Conservation (phyloP, 2,797 vertebrate species). For the Ataeniobius toweri region DNA sequence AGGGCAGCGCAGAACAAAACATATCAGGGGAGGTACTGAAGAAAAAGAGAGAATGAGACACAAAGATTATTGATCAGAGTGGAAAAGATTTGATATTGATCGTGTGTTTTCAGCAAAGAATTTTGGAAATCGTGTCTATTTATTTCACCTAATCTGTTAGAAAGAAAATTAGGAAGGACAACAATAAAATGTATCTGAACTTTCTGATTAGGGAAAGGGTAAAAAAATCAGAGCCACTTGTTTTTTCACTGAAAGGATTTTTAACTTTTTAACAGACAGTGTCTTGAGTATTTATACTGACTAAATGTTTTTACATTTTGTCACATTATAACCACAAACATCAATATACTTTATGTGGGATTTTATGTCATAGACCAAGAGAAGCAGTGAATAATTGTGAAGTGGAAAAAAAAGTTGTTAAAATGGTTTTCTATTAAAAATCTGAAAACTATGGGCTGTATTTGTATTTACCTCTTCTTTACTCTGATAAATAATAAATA, state of each 20-base stretch:
- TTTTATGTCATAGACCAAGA: not conserved
- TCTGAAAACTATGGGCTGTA: not conserved
- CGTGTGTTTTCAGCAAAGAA: not conserved
- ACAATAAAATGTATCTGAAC: not conserved
- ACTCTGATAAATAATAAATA: not conserved
- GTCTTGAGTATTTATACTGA: not conserved
- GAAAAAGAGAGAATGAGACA: not conserved
- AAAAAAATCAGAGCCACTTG: not conserved
- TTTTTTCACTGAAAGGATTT: not conserved
- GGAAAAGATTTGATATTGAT: too few species aligned
- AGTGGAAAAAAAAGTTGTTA: not conserved
- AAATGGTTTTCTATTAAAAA: not conserved
- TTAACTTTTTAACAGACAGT: not conserved
- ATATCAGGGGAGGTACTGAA: not conserved
- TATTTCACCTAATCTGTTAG: not conserved
- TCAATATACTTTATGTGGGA: not conserved
- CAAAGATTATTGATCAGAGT: not conserved
- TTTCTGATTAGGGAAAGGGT: not conserved
- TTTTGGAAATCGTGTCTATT: not conserved
- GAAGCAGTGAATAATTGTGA: not conserved
- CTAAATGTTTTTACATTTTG: not conserved
- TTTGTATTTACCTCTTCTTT: not conserved
- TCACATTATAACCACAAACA: not conserved
- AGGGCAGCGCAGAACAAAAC: conserved; percentile 48
- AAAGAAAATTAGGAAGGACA: not conserved